Percentiles rank a stretch among this genome's conserved stretches.
Conservation (phyloP, 2,113 vertebrate species). For the Spheniscus mendiculus region DNA sequence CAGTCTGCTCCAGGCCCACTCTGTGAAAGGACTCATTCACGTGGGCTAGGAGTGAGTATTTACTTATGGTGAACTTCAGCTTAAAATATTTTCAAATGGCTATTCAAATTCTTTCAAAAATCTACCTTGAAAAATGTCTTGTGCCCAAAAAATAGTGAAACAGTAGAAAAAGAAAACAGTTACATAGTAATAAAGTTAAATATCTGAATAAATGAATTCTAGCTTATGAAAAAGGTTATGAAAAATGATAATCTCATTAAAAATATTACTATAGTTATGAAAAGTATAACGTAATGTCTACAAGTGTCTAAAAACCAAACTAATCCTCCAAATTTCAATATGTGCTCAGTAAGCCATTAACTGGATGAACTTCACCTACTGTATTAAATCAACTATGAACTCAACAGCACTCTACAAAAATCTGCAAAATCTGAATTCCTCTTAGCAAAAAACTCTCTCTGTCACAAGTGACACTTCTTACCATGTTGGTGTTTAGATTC, state of each 20-base stretch:
- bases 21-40: background rate
- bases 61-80: background rate
- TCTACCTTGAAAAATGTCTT: background rate
- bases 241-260: background rate
- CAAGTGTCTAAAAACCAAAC: background rate
- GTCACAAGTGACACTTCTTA: background rate
- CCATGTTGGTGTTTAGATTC: background rate
- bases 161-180: background rate
- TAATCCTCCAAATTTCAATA: background rate
- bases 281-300: background rate
- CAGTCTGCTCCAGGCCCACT: constrained; percentile 18
- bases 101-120: background rate
- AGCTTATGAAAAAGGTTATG: background rate
- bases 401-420: background rate
- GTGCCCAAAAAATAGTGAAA: too few relatives aligned
- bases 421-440: background rate
- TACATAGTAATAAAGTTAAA: background rate
- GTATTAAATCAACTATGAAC: background rate
- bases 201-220: background rate
- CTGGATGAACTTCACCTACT: background rate
- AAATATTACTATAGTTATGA: background rate
- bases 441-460: background rate
- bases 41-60: background rate
- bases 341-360: background rate
- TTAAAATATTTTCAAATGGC: background rate